Evolutionary conservation across 2,888 invertebrate species (phyloP).

Genomic region (Eupithecia inturbata): DNA sequence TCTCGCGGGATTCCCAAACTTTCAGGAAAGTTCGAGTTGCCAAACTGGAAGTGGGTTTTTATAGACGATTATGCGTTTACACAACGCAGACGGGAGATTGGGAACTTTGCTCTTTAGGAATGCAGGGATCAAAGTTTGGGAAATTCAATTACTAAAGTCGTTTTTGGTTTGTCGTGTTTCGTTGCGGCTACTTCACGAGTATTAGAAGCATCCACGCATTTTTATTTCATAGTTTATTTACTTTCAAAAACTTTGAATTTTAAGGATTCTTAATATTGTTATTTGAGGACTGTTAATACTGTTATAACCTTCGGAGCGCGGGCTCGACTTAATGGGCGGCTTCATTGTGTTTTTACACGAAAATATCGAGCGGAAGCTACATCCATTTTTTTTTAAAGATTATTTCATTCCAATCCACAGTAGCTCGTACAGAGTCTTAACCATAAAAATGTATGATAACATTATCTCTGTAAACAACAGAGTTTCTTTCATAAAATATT

Average conservation of each 20-base stretch:
- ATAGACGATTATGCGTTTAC: conserved; percentile 58
- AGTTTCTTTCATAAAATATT: not conserved
- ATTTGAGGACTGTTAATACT: too few species aligned
- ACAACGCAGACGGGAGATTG: conserved; percentile 51
- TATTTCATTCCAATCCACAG: not conserved
- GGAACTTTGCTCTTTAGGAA: conserved; percentile 48
- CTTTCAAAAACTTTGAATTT: not conserved
- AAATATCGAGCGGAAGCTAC: not conserved
- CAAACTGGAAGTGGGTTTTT: conserved; percentile 48
- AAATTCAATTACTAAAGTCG: conserved; percentile 45
- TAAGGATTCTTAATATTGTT: not conserved
- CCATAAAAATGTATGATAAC: not conserved
- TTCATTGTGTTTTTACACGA: not conserved
- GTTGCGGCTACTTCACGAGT: conserved; percentile 18
- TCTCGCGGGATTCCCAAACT: conserved; percentile 42
- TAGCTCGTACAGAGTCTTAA: not conserved
- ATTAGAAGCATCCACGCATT: too few species aligned
- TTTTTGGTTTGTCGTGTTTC: conserved; percentile 39
- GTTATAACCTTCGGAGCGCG: not conserved
- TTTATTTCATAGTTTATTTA: too few species aligned
- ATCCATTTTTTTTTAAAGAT: not conserved
- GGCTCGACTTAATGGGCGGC: not conserved
- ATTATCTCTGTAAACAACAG: not conserved
- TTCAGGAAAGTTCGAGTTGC: conserved; percentile 38
- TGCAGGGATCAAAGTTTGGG: conserved; percentile 46